A percentile compares a stretch with the other conserved stretches of the same genome.
Conservation (phyloP, 2,888 invertebrate species). For the Conus canariensis region DNA sequence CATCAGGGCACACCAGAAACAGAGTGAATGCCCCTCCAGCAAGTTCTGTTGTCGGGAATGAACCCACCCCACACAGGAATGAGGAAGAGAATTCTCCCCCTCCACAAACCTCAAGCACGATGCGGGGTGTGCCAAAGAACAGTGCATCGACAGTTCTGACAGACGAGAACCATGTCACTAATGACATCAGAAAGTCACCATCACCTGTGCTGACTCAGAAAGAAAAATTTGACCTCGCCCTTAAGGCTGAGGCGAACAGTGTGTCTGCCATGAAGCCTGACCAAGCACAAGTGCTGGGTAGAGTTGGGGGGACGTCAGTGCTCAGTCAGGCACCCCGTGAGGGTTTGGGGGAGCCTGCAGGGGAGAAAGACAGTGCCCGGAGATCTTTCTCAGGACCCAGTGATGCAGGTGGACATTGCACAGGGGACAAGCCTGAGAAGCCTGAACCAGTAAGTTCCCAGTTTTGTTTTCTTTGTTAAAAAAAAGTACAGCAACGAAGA, state of each 20-base stretch:
- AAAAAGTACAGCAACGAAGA: too few relatives aligned
- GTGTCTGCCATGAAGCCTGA: neutral
- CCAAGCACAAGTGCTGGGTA: neutral
- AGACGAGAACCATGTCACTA: neutral
- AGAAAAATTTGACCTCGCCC: constrained; percentile 47
- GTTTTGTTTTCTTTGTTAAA: too few relatives aligned
- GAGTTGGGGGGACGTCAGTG: neutral
- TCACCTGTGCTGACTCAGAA: constrained; percentile 35
- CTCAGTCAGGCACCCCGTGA: neutral
- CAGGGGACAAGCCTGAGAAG: neutral
- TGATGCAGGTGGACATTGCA: neutral
- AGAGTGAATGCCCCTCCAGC: neutral
- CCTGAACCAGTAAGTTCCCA: too few relatives aligned
- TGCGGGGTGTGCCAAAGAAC: too few relatives aligned
- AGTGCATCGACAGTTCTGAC: neutral
- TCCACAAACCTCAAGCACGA: neutral
- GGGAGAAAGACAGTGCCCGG: neutral
- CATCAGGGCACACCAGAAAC: neutral
- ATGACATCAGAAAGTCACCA: neutral
- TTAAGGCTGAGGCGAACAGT: neutral
- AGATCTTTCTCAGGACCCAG: neutral
- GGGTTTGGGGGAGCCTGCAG: neutral
- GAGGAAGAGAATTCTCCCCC: neutral
- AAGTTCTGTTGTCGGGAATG: neutral
- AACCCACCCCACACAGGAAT: neutral